Evolutionary conservation across 2,113 vertebrate species (phyloP).

Genomic region (Tachuris rubrigastra): DNA sequence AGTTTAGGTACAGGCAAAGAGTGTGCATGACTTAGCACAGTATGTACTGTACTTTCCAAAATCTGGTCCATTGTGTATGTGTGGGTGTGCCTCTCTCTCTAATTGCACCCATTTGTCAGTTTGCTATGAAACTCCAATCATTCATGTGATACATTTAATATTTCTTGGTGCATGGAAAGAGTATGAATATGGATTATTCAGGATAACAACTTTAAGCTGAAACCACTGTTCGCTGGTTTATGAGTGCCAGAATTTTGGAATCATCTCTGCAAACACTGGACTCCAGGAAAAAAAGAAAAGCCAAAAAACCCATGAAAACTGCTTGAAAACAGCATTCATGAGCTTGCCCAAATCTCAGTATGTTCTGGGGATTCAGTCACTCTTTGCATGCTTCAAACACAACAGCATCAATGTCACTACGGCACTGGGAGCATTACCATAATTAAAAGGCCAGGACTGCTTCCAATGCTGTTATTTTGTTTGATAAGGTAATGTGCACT

Average conservation of each 20-base stretch:
- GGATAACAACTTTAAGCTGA: neutral
- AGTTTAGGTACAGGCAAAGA: conserved; percentile 66
- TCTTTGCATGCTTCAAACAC: neutral
- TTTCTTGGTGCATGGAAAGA: conserved; percentile 46
- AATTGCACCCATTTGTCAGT: conserved; percentile 70
- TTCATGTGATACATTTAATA: conserved; percentile 55
- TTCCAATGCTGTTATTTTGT: neutral
- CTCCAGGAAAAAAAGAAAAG: neutral
- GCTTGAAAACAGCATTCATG: neutral
- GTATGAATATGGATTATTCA: conserved; percentile 54
- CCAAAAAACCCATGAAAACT: neutral
- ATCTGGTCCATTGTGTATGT: conserved; percentile 68
- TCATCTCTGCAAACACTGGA: conserved; percentile 5
- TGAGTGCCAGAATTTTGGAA: neutral
- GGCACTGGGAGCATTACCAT: neutral
- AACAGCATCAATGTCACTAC: neutral
- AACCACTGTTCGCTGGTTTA: neutral
- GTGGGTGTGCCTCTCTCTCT: conserved; percentile 64
- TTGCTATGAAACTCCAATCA: conserved; percentile 63
- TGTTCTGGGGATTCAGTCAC: neutral
- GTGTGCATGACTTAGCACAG: conserved; percentile 59
- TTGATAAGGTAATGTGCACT: neutral
- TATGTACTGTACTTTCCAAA: conserved; percentile 67
- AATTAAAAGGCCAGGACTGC: neutral
- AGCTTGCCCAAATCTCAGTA: neutral